A percentile compares a stretch with the other conserved stretches of the same genome.
These are phyloP conservation scores for Acanthopagrus latus DNA, from an alignment of 2,797 vertebrate species.

Conservation along the genomic window DNA sequence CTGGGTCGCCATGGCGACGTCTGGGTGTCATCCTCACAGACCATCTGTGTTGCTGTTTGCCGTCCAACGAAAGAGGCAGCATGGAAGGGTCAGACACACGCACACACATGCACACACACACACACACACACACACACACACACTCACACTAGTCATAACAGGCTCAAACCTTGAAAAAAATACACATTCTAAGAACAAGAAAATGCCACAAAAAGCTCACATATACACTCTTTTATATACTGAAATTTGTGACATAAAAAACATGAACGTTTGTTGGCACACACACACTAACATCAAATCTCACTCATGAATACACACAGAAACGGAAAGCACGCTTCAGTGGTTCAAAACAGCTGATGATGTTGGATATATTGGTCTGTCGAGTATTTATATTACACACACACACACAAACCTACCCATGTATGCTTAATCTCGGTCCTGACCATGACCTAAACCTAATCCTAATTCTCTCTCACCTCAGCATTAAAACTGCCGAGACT, in stretches of 20 bases:
- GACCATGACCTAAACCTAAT: conserved; percentile 36
- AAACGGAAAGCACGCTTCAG: background rate
- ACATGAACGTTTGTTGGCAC: too few relatives aligned
- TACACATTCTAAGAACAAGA: background rate
- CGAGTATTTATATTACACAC: conserved; percentile 3
- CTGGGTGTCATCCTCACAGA: conserved; percentile 62
- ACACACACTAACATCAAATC: conserved; percentile 7
- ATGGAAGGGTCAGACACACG: conserved; percentile 46
- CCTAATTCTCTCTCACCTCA: conserved; percentile 48
- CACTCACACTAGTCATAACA: background rate
- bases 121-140: conserved; percentile 7
- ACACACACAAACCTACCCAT: background rate
- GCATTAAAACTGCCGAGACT: conserved; percentile 16
- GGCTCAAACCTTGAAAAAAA: background rate
- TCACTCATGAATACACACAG: conserved; percentile 7
- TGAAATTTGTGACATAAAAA: conserved; percentile 1
- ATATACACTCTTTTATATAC: background rate
- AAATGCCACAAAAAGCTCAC: background rate
- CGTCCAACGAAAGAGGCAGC: conserved; percentile 60
- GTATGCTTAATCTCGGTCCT: conserved; percentile 26
- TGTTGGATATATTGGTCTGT: background rate
- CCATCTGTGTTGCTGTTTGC: conserved; percentile 79
- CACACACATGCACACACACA: conserved; percentile 10
- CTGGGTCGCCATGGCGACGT: conserved; percentile 71
- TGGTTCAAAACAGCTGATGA: conserved; percentile 19